A percentile compares a stretch with the other conserved stretches of the same genome.
These are phyloP conservation scores for Pyrgus malvae DNA, from an alignment of 2,888 invertebrate genomes.

Conservation along the genomic window DNA sequence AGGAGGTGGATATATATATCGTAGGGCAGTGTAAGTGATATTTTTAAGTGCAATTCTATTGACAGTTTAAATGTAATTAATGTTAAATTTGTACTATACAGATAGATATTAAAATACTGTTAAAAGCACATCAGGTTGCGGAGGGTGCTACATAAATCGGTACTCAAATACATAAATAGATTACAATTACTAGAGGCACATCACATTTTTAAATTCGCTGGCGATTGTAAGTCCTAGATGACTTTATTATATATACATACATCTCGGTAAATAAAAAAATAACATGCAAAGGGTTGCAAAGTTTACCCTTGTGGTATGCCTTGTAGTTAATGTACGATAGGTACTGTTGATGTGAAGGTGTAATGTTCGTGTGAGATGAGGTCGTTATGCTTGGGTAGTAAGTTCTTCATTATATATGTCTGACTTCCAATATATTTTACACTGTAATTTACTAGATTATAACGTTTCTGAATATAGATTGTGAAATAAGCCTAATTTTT, in stretches of 20 bases:
- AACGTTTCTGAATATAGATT: not conserved
- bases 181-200: not conserved
- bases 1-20: constrained; percentile 3
- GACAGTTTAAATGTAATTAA: constrained; percentile 20
- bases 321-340: constrained; percentile 5
- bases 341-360: constrained; percentile 11
- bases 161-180: not conserved
- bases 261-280: too few relatives aligned
- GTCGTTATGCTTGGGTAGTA: constrained; percentile 6
- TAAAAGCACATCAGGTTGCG: not conserved
- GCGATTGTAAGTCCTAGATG: not conserved
- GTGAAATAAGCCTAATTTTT: not conserved
- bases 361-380: constrained; percentile 7
- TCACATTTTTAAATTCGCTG: not conserved
- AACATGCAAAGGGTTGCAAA: not conserved
- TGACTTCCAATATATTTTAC: constrained; percentile 1
- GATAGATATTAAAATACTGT: constrained; percentile 5
- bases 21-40: constrained; percentile 41
- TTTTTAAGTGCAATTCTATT: constrained; percentile 48
- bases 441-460: not conserved
- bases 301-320: constrained; percentile 4
- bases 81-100: constrained; percentile 18
- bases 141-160: constrained; percentile 5
- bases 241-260: not conserved
- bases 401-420: not conserved